phyloP scores from a whole-genome alignment of 1,140 invertebrate species.

The Drosophila repletoides region DNA sequence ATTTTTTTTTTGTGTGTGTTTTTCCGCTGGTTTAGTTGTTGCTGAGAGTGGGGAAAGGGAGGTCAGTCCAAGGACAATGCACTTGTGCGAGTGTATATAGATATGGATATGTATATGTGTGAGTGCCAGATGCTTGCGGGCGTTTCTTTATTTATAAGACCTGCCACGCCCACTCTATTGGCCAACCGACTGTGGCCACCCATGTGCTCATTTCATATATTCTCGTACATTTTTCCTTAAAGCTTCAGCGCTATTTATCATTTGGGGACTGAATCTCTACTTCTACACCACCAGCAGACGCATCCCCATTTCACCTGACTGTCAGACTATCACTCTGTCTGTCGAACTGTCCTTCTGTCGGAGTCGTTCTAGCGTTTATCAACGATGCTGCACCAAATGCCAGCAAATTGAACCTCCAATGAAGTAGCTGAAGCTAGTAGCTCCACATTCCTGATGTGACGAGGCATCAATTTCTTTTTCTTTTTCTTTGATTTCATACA shows the following conservation, averaged over 20 bases:
- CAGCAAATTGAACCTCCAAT: constrained; percentile 57
- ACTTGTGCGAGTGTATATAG: constrained; percentile 14
- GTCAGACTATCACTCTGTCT: constrained; percentile 1
- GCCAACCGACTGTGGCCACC: constrained; percentile 1
- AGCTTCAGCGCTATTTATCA: constrained; percentile 40
- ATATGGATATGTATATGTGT: constrained; percentile 3
- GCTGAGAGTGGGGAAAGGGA: not conserved
- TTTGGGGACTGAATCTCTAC: constrained; percentile 6
- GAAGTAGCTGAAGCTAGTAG: constrained; percentile 13
- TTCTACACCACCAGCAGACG: not conserved
- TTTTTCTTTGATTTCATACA: constrained; percentile 17
- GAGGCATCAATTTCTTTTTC: no score
- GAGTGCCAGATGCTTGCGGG: not conserved
- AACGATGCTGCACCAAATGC: constrained; percentile 22
- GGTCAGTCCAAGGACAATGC: constrained; percentile 61
- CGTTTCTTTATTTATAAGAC: constrained; percentile 39
- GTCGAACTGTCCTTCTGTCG: not conserved
- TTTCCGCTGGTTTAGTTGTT: not conserved
- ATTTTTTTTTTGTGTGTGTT: no score
- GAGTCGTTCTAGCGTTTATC: constrained; percentile 38
- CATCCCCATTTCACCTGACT: constrained; percentile 10
- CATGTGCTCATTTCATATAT: constrained; percentile 29
- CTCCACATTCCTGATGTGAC: constrained; percentile 16
- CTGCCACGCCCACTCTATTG: constrained; percentile 27
- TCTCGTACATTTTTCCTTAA: constrained; percentile 32